Evolutionary conservation across 2,113 vertebrate genomes (phyloP).

Genomic region (Trichomycterus rosablanca): DNA sequence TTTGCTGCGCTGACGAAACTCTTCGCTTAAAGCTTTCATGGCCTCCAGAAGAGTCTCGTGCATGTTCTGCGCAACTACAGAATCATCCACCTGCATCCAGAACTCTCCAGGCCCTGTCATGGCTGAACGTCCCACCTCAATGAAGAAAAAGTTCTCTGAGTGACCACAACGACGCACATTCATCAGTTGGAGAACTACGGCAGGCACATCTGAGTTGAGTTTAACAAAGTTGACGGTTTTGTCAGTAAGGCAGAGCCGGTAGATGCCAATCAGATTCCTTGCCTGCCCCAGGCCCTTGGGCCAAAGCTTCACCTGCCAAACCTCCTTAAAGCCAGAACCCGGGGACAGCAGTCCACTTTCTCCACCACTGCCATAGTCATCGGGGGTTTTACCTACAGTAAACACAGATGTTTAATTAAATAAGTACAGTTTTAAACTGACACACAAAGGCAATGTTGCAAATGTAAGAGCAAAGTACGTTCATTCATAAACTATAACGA

Average conservation of each 20-base stretch:
- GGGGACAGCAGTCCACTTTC: constrained; percentile 65
- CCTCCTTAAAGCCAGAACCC: constrained; percentile 72
- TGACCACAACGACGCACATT: constrained; percentile 77
- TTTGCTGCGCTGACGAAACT: constrained; percentile 74
- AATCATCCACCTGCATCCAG: constrained; percentile 82
- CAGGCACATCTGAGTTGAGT: constrained; percentile 70
- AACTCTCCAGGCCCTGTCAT: constrained; percentile 75
- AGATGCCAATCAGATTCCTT: constrained; percentile 72
- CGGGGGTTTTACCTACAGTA: constrained; percentile 64
- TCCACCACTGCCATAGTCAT: constrained; percentile 70
- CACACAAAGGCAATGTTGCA: too few relatives aligned
- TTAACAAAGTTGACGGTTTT: constrained; percentile 75
- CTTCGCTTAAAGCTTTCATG: constrained; percentile 78
- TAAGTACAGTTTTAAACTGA: too few relatives aligned
- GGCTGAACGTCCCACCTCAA: constrained; percentile 75
- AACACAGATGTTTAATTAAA: too few relatives aligned
- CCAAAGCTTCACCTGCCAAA: constrained; percentile 79
- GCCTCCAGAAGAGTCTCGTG: constrained; percentile 78
- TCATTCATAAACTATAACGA: too few relatives aligned
- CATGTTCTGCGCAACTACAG: constrained; percentile 77
- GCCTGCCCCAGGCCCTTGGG: constrained; percentile 76
- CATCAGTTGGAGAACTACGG: constrained; percentile 77
- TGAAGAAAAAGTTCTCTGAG: constrained; percentile 79
- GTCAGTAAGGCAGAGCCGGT: constrained; percentile 75
- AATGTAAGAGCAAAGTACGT: too few relatives aligned